Conservation (phyloP, 2,888 invertebrate genomes). For the Ceramica pisi region DNA sequence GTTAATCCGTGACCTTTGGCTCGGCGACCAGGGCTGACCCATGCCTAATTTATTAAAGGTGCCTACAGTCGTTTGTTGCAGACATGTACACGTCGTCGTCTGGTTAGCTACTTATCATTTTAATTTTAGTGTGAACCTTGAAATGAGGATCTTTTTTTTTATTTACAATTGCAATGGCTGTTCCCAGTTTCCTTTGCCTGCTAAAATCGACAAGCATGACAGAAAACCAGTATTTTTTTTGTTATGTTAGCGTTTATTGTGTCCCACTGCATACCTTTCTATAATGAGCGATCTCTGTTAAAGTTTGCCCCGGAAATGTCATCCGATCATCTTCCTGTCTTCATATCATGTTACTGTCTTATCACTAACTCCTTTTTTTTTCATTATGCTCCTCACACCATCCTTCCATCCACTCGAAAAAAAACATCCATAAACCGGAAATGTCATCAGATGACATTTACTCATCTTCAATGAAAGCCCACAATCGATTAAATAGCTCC, state of each 20-base stretch:
- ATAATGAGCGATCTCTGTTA: too few relatives aligned
- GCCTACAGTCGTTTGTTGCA: conserved; percentile 75
- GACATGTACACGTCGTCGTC: conserved; percentile 63
- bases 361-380: too few relatives aligned
- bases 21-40: conserved; percentile 78
- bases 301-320: too few relatives aligned
- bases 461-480: background rate
- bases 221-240: background rate
- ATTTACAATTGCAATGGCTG: background rate
- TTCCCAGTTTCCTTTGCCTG: background rate
- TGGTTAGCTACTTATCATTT: conserved; percentile 60
- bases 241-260: too few relatives aligned
- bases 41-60: conserved; percentile 84
- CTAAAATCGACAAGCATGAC: background rate
- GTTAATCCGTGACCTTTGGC: conserved; percentile 88
- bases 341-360: too few relatives aligned
- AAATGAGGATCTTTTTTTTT: background rate
- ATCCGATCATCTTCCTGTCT: too few relatives aligned
- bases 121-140: conserved; percentile 54
- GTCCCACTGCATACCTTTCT: too few relatives aligned
- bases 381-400: too few relatives aligned
- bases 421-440: too few relatives aligned
- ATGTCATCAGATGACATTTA: background rate
- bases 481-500: conserved; percentile 16
- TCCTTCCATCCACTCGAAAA: too few relatives aligned